phyloP scores from a whole-genome alignment of 2,797 vertebrate species.

The Oceanodroma leucorhoa region DNA sequence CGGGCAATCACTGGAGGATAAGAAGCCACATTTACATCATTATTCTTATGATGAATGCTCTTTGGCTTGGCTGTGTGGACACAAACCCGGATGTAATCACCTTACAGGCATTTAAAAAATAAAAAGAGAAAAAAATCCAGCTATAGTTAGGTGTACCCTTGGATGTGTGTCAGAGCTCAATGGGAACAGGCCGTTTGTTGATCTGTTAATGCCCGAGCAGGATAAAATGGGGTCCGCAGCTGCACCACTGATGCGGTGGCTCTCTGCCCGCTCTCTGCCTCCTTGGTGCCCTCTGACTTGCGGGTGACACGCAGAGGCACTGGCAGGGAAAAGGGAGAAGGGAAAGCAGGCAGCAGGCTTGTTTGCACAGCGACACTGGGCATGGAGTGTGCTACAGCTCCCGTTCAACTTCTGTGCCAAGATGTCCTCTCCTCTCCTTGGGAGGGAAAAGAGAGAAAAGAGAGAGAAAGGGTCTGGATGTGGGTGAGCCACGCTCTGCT shows the following conservation, averaged over 20 bases:
- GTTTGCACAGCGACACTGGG: neutral
- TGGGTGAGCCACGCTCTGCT: neutral
- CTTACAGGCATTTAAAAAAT: neutral
- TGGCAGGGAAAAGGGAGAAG: neutral
- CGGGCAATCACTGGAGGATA: neutral
- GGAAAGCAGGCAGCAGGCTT: neutral
- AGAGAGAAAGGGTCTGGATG: neutral
- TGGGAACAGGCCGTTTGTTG: neutral
- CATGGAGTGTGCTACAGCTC: neutral
- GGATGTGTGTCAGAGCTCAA: neutral
- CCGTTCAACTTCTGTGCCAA: neutral
- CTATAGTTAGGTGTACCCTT: neutral
- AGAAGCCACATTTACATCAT: constrained; percentile 36
- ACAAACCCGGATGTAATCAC: constrained; percentile 30
- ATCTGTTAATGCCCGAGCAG: neutral
- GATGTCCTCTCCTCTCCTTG: neutral
- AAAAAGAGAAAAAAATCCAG: neutral
- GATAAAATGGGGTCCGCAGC: neutral
- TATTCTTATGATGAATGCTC: constrained; percentile 7
- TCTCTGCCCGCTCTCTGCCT: neutral
- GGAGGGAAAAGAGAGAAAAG: neutral
- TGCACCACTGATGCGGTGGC: neutral
- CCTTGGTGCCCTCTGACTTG: neutral
- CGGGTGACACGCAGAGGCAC: neutral
- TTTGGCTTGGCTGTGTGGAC: constrained; percentile 12